phyloP scores from a whole-genome alignment of 2,888 invertebrate genomes.

The Parascotia fuliginaria region DNA sequence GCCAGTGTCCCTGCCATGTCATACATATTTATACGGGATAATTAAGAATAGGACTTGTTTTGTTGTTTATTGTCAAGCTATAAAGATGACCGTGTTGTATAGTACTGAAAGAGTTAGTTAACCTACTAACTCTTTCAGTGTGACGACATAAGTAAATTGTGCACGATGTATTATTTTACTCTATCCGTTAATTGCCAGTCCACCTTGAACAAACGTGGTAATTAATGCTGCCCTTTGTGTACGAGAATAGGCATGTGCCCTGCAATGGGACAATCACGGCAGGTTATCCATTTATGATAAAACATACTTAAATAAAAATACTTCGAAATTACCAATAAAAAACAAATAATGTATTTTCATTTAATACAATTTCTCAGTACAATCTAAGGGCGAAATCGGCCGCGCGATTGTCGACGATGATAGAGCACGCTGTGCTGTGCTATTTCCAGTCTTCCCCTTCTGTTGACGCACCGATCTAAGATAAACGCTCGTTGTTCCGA shows the following conservation, averaged over 20 bases:
- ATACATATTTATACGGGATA: conserved; percentile 35
- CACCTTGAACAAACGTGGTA: too few relatives aligned
- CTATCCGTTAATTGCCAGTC: too few relatives aligned
- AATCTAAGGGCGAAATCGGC: conserved; percentile 42
- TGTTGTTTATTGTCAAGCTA: not conserved
- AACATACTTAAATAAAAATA: not conserved
- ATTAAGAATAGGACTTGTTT: conserved; percentile 6
- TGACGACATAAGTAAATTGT: too few relatives aligned
- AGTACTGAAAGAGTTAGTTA: too few relatives aligned
- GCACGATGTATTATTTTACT: too few relatives aligned
- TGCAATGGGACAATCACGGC: too few relatives aligned
- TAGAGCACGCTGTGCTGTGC: conserved; percentile 52
- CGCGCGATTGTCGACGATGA: conserved; percentile 45
- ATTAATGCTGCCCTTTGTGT: too few relatives aligned
- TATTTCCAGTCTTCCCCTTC: conserved; percentile 24
- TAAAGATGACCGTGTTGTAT: too few relatives aligned
- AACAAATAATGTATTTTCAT: conserved; percentile 39
- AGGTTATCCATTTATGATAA: too few relatives aligned
- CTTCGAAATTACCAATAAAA: conserved; percentile 29
- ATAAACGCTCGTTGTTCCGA: conserved; percentile 33
- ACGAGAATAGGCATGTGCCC: too few relatives aligned
- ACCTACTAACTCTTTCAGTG: too few relatives aligned
- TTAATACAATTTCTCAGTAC: conserved; percentile 39
- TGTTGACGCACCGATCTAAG: conserved; percentile 35
- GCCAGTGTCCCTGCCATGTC: conserved; percentile 21